These are phyloP conservation scores for Microchirus variegatus DNA, from an alignment of 2,797 vertebrate genomes.

Conservation along the genomic window DNA sequence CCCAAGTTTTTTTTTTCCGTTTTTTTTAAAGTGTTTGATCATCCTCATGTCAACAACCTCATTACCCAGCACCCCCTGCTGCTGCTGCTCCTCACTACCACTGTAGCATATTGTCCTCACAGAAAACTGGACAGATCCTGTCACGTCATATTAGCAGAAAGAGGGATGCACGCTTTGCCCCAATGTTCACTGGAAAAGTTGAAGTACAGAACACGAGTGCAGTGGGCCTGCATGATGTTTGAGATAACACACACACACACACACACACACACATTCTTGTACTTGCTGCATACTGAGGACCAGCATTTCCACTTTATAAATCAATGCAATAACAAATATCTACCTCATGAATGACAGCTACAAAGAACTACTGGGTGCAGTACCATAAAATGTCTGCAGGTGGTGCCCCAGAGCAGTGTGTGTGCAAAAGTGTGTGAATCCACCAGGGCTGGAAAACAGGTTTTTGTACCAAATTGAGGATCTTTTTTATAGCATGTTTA, in stretches of 20 bases:
- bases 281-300: too few species aligned
- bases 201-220: not conserved
- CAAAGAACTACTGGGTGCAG: too few species aligned
- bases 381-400: too few species aligned
- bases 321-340: too few species aligned
- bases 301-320: too few species aligned
- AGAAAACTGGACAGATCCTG: constrained; percentile 26
- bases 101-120: constrained; percentile 9
- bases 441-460: too few species aligned
- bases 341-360: too few species aligned
- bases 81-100: constrained; percentile 34
- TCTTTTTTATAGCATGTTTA: too few species aligned
- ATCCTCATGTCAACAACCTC: constrained; percentile 59
- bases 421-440: too few species aligned
- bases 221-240: not conserved
- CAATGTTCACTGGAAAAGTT: constrained; percentile 3
- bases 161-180: constrained; percentile 9
- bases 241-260: not conserved
- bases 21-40: constrained; percentile 32
- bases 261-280: not conserved
- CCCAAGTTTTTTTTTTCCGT: constrained; percentile 24
- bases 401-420: too few species aligned
- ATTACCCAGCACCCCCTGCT: constrained; percentile 74
- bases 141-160: constrained; percentile 21
- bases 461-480: too few species aligned